Percentiles rank a stretch among this genome's conserved stretches.
Conservation (phyloP, 2,797 vertebrate species). For the Anableps anableps region DNA sequence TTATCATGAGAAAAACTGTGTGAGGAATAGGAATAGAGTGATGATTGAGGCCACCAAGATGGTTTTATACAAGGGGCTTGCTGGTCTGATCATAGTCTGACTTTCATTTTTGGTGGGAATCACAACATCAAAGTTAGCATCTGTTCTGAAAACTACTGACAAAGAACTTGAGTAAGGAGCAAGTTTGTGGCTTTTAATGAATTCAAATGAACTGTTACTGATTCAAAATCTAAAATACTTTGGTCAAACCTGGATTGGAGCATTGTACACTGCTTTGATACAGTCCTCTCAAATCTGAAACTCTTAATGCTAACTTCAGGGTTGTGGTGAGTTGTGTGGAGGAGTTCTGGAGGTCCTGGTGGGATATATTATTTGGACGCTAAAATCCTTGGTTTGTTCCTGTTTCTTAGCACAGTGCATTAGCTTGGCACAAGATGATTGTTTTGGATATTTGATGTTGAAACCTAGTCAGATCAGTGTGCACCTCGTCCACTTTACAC, state of each 20-base stretch:
- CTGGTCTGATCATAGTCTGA: background rate
- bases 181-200: background rate
- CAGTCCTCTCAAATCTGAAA: background rate
- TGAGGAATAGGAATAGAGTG: background rate
- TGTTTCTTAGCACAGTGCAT: too few species aligned
- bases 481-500: too few species aligned
- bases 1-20: background rate
- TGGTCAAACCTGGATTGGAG: background rate
- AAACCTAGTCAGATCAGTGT: too few species aligned
- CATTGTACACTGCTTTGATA: background rate
- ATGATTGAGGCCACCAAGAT: background rate
- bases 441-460: too few species aligned
- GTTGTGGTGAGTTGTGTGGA: too few species aligned
- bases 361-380: too few species aligned
- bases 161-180: background rate
- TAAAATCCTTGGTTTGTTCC: too few species aligned
- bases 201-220: background rate
- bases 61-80: background rate
- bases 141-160: background rate
- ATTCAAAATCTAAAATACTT: background rate
- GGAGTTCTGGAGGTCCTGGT: too few species aligned
- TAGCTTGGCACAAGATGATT: too few species aligned
- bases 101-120: background rate
- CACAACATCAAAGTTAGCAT: background rate
- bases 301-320: background rate